Conservation (phyloP, 2,113 vertebrate species). For the Pholis gunnellus region DNA sequence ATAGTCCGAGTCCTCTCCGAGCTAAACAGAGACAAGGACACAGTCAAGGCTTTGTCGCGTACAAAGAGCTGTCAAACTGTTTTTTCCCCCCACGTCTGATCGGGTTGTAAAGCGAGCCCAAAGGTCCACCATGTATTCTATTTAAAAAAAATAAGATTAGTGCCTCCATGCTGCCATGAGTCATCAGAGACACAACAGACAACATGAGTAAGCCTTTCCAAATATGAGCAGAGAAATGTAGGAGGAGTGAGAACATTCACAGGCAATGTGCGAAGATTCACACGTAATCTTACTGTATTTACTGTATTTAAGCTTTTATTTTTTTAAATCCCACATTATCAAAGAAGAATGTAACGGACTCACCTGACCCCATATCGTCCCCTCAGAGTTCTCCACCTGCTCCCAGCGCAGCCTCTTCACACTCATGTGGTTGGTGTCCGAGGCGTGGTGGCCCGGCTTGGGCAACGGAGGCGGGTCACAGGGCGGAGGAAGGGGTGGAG, state of each 20-base stretch:
- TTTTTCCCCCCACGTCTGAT: neutral
- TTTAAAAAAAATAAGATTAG: slow-evolving; percentile 39
- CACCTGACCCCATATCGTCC: slow-evolving; percentile 99
- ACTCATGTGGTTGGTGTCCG: slow-evolving; percentile 95
- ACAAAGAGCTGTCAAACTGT: neutral
- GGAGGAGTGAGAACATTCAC: slow-evolving; percentile 59
- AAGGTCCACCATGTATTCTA: slow-evolving; percentile 17
- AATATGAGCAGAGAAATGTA: slow-evolving; percentile 26
- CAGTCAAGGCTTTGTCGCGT: neutral
- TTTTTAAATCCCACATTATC: neutral
- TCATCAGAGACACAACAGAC: slow-evolving; percentile 56
- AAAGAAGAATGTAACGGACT: neutral
- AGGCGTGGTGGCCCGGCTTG: slow-evolving; percentile 80
- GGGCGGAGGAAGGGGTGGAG: slow-evolving; percentile 84
- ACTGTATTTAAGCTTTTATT: neutral
- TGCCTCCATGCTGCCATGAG: slow-evolving; percentile 36
- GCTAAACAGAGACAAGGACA: slow-evolving; percentile 76
- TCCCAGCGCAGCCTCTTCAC: slow-evolving; percentile 98
- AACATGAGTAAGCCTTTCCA: slow-evolving; percentile 40
- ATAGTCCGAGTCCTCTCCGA: slow-evolving; percentile 94
- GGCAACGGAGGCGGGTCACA: slow-evolving; percentile 84
- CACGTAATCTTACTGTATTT: slow-evolving; percentile 32
- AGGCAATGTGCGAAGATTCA: slow-evolving; percentile 54
- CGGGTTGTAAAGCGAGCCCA: neutral
- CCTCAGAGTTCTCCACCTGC: slow-evolving; percentile 98